These are phyloP conservation scores for Drosophila obscura DNA, from an alignment of 1,140 invertebrate genomes.

Conservation along the genomic window DNA sequence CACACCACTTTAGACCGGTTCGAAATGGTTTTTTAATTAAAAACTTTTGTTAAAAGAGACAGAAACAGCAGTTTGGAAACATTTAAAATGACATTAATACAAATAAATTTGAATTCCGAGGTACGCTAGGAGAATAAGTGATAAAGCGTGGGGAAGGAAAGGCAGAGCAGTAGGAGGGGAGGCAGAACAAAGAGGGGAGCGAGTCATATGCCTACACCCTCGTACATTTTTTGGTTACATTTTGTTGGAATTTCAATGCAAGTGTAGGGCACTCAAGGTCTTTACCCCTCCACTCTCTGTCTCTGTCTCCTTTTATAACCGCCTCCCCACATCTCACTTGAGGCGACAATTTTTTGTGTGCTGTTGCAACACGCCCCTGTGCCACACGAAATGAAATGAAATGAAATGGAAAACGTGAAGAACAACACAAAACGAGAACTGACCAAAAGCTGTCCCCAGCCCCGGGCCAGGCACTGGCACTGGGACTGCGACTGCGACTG, in stretches of 20 bases:
- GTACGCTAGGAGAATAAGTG: neutral
- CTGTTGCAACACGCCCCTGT: slow-evolving; percentile 39
- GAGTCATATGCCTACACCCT: slow-evolving; percentile 52
- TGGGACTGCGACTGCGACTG: slow-evolving; percentile 1
- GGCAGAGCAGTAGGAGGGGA: neutral
- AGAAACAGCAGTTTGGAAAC: slow-evolving; percentile 20
- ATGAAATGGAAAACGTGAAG: slow-evolving; percentile 76
- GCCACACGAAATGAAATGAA: slow-evolving; percentile 52
- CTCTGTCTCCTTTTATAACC: neutral
- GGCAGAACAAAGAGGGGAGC: neutral
- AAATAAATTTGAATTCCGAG: slow-evolving; percentile 42
- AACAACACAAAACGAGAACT: slow-evolving; percentile 44
- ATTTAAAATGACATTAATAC: slow-evolving; percentile 72
- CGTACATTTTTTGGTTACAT: slow-evolving; percentile 34
- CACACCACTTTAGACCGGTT: too few species aligned
- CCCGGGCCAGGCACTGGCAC: too few species aligned
- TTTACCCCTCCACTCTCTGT: neutral
- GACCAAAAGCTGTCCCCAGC: slow-evolving; percentile 37
- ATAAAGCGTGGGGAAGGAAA: too few species aligned
- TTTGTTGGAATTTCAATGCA: slow-evolving; percentile 33
- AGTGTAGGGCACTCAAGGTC: slow-evolving; percentile 62
- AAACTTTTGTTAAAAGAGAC: slow-evolving; percentile 16
- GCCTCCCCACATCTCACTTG: neutral
- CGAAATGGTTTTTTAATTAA: slow-evolving; percentile 45
- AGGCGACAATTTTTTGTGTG: slow-evolving; percentile 57